Conservation (phyloP, 2,113 vertebrate species). For the Heteronetta atricapilla region DNA sequence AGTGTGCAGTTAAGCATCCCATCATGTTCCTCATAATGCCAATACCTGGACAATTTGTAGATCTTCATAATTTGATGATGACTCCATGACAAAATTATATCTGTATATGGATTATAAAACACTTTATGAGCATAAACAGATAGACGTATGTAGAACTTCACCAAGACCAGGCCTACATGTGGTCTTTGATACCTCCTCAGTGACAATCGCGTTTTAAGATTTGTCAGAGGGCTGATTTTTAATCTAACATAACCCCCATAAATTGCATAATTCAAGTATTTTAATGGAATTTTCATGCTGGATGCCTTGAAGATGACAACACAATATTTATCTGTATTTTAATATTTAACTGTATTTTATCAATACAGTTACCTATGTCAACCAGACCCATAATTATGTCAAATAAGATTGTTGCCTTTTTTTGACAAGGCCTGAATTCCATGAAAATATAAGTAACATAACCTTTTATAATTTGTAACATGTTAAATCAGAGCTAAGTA, state of each 20-base stretch:
- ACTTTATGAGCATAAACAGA: fast-evolving
- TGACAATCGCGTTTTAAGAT: neutral
- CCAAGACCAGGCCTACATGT: neutral
- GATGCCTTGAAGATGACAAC: neutral
- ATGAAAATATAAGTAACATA: neutral
- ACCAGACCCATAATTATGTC: neutral
- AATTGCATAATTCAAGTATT: neutral
- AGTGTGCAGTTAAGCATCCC: neutral
- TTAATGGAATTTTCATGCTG: neutral
- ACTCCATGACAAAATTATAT: neutral
- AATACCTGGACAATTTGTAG: neutral
- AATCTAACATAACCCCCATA: neutral
- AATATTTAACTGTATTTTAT: no score
- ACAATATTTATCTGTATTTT: no score
- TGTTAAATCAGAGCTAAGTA: neutral
- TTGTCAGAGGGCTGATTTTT: neutral
- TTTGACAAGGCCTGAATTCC: neutral
- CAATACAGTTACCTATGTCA: neutral
- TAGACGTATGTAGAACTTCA: neutral
- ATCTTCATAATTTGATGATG: neutral
- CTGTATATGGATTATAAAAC: neutral
- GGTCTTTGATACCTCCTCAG: neutral
- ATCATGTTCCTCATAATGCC: neutral
- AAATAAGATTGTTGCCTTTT: neutral
- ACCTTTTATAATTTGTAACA: neutral